Evolutionary conservation across 2,888 invertebrate species (phyloP), one percentile per base, ranked within the genome.

Genomic region (Heteromurus nitidus): DNA sequence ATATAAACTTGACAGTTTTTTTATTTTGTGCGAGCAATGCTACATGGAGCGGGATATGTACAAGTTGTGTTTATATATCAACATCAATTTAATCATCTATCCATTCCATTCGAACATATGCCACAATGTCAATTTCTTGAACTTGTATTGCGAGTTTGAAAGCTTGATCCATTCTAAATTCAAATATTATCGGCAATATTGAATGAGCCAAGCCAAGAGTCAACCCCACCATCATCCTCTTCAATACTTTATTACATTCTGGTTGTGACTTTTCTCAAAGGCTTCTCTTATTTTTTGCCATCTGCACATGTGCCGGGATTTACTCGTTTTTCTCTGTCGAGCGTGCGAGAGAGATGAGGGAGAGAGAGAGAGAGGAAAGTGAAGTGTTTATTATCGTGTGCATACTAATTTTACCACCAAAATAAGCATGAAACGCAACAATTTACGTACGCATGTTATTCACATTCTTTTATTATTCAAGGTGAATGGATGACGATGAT

Each of bases 341-440:
- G 13, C 5, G 36, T 9, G 36, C 13, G 22, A 9, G 20, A 20
- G 20, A 47, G 11, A 9, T 3, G 13, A 11, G 26, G 18, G 13
- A 24, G 26, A 55, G 55, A 26, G 55, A 53, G 55, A 47, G 47
- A 36, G 64, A 75, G 58, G 67, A 76, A 77, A 77, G 76, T 69
- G 68, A 76, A 62, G 50, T 77, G 76, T 77, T 77, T 77, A 77
- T 77, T 68, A 62, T 50, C 20, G 31, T 22, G 65, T 62, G 76
- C 76, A 77, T 77, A 77, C 76, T 69, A 77, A 77, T 77, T 77
- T 77, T 69, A 50, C 68, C 44, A 44, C 69, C 50, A 77, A 77
- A 77, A 69, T 77, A 68, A 77, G 76, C 28, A 60, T 69, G 62
- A 77, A 77, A 62, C 47, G 36, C 47, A 69, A 44, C 30, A 77